Evolutionary conservation across 2,888 invertebrate species (phyloP).

Genomic region (Diogma glabrata): DNA sequence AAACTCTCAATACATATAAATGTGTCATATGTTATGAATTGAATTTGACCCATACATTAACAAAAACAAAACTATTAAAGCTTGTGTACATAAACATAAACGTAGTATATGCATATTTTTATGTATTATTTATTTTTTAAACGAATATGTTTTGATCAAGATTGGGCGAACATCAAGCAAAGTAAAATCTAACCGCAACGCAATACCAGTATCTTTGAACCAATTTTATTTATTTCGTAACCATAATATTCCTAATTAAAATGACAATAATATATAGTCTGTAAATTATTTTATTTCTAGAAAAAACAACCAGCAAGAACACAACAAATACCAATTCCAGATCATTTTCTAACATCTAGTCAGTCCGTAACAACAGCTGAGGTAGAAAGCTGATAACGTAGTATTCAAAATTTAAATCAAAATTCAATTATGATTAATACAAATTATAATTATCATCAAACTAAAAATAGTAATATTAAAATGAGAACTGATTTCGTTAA

Average conservation of each 20-base stretch:
- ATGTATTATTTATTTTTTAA: too few species aligned
- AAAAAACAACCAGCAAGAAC: slow-evolving; percentile 71
- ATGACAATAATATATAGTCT: slow-evolving; percentile 27
- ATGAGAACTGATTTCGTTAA: not conserved
- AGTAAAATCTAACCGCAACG: too few species aligned
- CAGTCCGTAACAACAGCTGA: slow-evolving; percentile 39
- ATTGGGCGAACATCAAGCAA: too few species aligned
- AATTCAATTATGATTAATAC: slow-evolving; percentile 2
- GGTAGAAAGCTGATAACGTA: slow-evolving; percentile 42
- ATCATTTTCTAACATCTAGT: slow-evolving; percentile 54
- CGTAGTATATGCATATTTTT: too few species aligned
- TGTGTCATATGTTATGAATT: too few species aligned
- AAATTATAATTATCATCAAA: not conserved
- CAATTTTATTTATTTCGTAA: not conserved
- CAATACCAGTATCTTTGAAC: not conserved
- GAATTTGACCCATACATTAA: too few species aligned
- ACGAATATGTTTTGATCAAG: too few species aligned
- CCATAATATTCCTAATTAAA: slow-evolving; percentile 23
- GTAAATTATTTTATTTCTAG: slow-evolving; percentile 40
- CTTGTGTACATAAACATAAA: too few species aligned
- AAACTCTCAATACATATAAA: too few species aligned
- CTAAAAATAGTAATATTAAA: not conserved
- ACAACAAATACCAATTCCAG: slow-evolving; percentile 64
- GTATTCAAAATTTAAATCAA: not conserved
- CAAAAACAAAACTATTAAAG: too few species aligned